Base-by-base conservation (phyloP, 2,113 vertebrate species). In the Panthera leo region DNA sequence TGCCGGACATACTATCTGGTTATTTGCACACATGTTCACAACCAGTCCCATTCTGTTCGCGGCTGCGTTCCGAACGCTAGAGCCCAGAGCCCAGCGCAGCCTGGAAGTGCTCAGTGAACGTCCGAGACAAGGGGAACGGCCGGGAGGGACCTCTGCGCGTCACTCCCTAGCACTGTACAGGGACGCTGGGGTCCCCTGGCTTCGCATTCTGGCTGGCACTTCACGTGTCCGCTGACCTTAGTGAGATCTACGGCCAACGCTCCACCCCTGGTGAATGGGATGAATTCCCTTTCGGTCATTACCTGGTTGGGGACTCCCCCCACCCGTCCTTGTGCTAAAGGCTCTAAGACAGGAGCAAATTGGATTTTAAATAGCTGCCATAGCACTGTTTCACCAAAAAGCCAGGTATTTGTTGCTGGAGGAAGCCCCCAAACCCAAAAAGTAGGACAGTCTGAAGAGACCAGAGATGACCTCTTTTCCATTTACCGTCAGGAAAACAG, bases 101-200 rank as follows among this genome's bases (percentile, higher is more conserved):
- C 19, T 0, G 3, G 8, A 55, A 34, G 10, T 3, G 76, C 0
- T 15, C 48, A 68, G 55, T 14, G 91, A 67, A 55, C 0, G 3
- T 1, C 1, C 3, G 11, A 67, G 75, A 78, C 58, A 3, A n/a
- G 80, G 48, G 76, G n/a, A 12, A 45, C 1, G 2, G 91, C 13
- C 18, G 5, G 34, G 29, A 42, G 10, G 53, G 0, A 42, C 21
- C 10, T 16, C 65, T 0, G 0, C 3, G 34, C 7, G 0, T 12
- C 75, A 19, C 6, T 42, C 15, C n/a, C 55, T 4, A 7, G 39
- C 75, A 31, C 2, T 19, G 34, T 11, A 70, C 21, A n/a, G 19
- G 36, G 7, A 85, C 0, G 25, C 63, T 7, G 29, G 23, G 34
- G 34, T 18, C 36, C n/a, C 1, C 10, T 3, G 5, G 10, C 58